Evolutionary conservation across 2,113 vertebrate species (phyloP).

Genomic region (Corythoichthys haematopterus): DNA sequence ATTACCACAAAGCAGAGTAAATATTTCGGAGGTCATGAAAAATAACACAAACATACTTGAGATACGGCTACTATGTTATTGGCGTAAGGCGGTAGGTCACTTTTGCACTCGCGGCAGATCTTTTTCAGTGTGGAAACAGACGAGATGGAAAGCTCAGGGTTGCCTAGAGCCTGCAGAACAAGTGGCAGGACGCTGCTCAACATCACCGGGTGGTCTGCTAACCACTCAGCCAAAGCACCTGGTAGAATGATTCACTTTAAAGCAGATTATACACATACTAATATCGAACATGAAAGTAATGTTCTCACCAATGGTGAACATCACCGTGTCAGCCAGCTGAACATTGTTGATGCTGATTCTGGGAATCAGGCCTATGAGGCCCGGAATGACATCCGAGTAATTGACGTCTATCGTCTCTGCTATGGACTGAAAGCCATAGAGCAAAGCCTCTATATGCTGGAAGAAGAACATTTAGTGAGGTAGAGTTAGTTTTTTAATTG

Average conservation of each 20-base stretch:
- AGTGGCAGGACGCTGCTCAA: conserved; percentile 94
- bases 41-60: conserved; percentile 72
- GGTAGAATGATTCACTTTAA: conserved; percentile 6
- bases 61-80: conserved; percentile 97
- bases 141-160: conserved; percentile 95
- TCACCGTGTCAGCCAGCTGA: conserved; percentile 95
- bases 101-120: conserved; percentile 97
- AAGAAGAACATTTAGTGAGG: conserved; percentile 11
- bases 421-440: conserved; percentile 98
- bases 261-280: background rate
- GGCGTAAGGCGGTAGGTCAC: conserved; percentile 91
- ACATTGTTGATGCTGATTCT: conserved; percentile 97
- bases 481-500: no score
- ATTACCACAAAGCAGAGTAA: background rate
- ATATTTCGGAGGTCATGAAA: background rate
- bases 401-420: conserved; percentile 97
- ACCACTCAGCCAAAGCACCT: conserved; percentile 96
- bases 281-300: background rate
- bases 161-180: conserved; percentile 93
- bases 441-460: conserved; percentile 94
- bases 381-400: conserved; percentile 96
- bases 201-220: conserved; percentile 98
- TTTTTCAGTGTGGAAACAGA: conserved; percentile 98
- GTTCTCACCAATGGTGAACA: conserved; percentile 95
- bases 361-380: conserved; percentile 95